Evolutionary conservation across 1,140 invertebrate species (phyloP).

Genomic region (Oppia nitens): DNA sequence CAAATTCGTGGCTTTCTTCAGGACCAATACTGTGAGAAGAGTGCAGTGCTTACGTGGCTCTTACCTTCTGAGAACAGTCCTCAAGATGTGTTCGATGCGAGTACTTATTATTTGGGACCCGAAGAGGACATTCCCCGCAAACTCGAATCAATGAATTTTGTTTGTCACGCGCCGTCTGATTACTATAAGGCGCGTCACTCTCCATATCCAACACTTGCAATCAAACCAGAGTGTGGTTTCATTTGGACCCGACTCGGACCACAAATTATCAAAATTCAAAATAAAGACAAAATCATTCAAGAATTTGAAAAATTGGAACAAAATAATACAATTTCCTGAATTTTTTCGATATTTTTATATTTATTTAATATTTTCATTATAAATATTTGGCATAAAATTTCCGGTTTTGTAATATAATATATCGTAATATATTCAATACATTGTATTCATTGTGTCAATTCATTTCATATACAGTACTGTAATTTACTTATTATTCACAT

Average conservation of each 20-base stretch:
- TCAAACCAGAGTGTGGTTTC: conserved; percentile 28
- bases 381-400: no score
- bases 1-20: conserved; percentile 73
- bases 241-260: conserved; percentile 30
- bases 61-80: conserved; percentile 64
- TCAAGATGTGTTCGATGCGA: conserved; percentile 63
- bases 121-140: conserved; percentile 76
- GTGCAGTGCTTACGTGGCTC: conserved; percentile 79
- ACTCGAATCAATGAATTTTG: conserved; percentile 71
- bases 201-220: conserved; percentile 44
- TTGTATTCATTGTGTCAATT: no score
- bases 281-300: background rate
- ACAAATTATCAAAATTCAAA: conserved; percentile 20
- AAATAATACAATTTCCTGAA: no score
- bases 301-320: no score
- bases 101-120: conserved; percentile 74
- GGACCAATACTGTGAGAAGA: conserved; percentile 84
- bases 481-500: no score
- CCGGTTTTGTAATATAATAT: no score
- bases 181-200: conserved; percentile 60
- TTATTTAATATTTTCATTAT: no score
- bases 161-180: conserved; percentile 80
- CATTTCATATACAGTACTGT: no score
- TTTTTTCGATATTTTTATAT: no score
- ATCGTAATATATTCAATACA: no score